Percentiles rank a stretch among this genome's conserved stretches.
These are phyloP conservation scores for Agrochola lychnidis DNA, from an alignment of 2,888 invertebrate species.

Conservation along the genomic window DNA sequence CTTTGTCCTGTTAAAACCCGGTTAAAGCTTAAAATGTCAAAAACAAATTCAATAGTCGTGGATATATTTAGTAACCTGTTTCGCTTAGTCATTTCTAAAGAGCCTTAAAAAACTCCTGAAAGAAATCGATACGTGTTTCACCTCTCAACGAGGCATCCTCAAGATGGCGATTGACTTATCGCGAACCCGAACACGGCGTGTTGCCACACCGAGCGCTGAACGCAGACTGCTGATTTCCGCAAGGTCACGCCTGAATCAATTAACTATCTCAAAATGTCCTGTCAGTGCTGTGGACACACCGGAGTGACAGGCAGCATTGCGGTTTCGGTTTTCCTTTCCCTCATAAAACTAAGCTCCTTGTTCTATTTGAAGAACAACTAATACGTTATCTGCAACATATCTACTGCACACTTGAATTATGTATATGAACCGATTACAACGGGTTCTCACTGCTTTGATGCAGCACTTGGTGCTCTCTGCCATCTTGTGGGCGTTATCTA, in stretches of 20 bases:
- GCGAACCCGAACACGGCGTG: too few species aligned
- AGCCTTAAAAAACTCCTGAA: too few species aligned
- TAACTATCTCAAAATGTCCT: not conserved
- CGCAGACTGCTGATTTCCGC: too few species aligned
- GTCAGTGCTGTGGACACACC: not conserved
- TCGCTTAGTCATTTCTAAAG: too few species aligned
- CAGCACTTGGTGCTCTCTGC: conserved; percentile 50
- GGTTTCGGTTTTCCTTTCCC: not conserved
- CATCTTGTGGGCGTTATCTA: conserved; percentile 49
- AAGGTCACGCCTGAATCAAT: too few species aligned
- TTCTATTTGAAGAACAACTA: conserved; percentile 2
- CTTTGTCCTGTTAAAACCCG: not conserved
- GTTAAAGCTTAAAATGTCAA: not conserved
- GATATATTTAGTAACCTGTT: too few species aligned
- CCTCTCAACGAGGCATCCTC: too few species aligned
- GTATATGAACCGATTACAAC: conserved; percentile 35
- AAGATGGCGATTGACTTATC: too few species aligned
- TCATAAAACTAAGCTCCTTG: not conserved
- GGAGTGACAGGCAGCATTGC: not conserved
- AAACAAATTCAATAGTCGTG: too few species aligned
- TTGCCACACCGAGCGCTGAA: too few species aligned
- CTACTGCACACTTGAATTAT: conserved; percentile 11
- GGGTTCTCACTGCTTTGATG: conserved; percentile 38
- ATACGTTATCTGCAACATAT: not conserved
- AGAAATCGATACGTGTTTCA: too few species aligned